Conservation (phyloP, 2,113 vertebrate genomes). For the Chiloscyllium plagiosum region DNA sequence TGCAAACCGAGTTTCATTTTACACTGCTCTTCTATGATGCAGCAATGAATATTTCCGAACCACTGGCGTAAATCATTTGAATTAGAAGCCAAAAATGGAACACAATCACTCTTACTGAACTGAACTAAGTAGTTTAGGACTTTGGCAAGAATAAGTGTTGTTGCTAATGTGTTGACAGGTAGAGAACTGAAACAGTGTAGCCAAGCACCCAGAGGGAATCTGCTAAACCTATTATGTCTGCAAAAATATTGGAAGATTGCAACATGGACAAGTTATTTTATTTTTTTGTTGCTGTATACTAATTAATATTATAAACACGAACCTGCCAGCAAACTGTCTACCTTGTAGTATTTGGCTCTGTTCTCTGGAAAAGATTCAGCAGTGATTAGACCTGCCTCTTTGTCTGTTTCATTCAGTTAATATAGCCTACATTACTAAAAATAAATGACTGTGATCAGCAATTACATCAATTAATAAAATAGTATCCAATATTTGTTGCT, state of each 20-base stretch:
- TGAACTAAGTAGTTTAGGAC: slow-evolving; percentile 23
- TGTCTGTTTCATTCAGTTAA: neutral
- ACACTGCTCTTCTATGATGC: neutral
- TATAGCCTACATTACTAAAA: neutral
- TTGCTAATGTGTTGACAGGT: slow-evolving; percentile 38
- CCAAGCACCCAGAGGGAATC: slow-evolving; percentile 31
- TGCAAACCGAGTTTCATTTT: neutral
- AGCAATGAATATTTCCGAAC: neutral
- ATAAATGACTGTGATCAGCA: neutral
- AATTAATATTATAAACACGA: slow-evolving; percentile 18
- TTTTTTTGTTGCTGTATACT: slow-evolving; percentile 23
- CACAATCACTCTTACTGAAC: slow-evolving; percentile 22
- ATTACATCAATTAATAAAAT: neutral
- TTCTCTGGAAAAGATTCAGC: slow-evolving; percentile 6
- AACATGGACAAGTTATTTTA: slow-evolving; percentile 18
- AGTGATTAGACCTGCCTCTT: slow-evolving; percentile 24
- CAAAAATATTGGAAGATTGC: slow-evolving; percentile 36
- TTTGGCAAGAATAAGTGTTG: slow-evolving; percentile 31
- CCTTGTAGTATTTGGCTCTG: slow-evolving; percentile 35
- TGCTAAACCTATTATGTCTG: slow-evolving; percentile 36
- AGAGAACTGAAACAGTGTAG: slow-evolving; percentile 29
- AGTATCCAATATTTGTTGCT: neutral
- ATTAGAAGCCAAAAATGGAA: slow-evolving; percentile 27
- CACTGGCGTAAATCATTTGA: neutral
- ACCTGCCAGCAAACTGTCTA: slow-evolving; percentile 32